Base-by-base conservation (phyloP, 2,113 vertebrate genomes). In the Nothobranchius kuhntae region DNA sequence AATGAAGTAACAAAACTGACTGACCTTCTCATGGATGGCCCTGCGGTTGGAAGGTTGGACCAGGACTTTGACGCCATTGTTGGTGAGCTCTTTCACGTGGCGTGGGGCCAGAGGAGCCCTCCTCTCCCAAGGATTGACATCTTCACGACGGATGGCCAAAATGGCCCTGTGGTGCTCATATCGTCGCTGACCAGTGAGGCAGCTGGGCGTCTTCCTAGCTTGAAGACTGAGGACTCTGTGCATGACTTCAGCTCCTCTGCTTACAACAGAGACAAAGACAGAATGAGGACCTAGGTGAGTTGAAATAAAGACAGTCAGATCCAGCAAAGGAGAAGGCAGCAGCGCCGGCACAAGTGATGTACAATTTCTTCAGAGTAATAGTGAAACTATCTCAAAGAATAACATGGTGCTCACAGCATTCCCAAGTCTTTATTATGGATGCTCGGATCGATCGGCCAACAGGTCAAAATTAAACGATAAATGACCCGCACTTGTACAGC, bases 21-120 rank as follows among this genome's bases (percentile, higher is more conserved):
- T 92, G 47, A 98, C 98, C 93, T 94, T 95, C 77, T 98, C 96
- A 1, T 97, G 96, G 77, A 99, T 95, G 68, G 97, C 95, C 78
- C 98, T 92, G 61, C 96, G 91, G 77, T 99, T 98, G 36, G 96
- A 99, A 0, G 96, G 97, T 54, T 99, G 98, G 17, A 99, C 94
- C 69, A 99, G 86, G 63, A 99, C 96, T 82, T 95, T 98, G 81
- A 98, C 94, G 0, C 96, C 97, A 44, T 95, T 92, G n/a, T 92
- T 90, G 26, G 96, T 95, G 69, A 99, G 86, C 47, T 95, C 95
- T 61, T 93, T 96, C 54, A 99, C 86, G 12, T 99, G 98, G 13
- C 89, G 94, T 0, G 98, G 98, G 12, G 97, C 96, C 13, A 99
- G 92, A 0, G 98, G 98, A 0, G 96, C 97, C 74, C 98, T 93